A percentile compares a stretch with the other conserved stretches of the same genome.
Evolutionary conservation across 2,888 invertebrate species (phyloP).

Genomic region (Platycheirus rosarum): DNA sequence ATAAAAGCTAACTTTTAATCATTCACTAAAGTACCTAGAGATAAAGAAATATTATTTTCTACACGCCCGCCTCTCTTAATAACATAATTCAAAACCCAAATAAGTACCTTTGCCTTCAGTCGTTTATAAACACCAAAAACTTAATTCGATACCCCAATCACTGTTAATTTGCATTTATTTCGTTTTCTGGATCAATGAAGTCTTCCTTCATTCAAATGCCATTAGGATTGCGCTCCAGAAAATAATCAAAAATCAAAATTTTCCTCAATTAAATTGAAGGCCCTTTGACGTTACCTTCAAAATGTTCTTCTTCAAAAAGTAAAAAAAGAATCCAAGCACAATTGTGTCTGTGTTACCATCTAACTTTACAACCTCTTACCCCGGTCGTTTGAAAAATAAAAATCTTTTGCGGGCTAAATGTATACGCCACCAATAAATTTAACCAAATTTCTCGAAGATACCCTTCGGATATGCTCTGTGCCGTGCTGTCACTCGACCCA

Average conservation of each 20-base stretch:
- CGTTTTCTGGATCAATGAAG: constrained; percentile 33
- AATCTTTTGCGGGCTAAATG: constrained; percentile 49
- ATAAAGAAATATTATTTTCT: too few relatives aligned
- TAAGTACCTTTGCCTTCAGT: neutral
- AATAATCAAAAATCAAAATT: constrained; percentile 56
- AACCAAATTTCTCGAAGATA: constrained; percentile 67
- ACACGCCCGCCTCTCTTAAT: too few relatives aligned
- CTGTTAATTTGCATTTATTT: constrained; percentile 48
- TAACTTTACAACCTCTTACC: neutral
- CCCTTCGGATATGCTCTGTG: constrained; percentile 37
- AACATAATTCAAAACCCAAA: too few relatives aligned
- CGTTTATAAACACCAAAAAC: constrained; percentile 15
- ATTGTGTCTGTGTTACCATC: constrained; percentile 49
- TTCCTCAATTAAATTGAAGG: constrained; percentile 70
- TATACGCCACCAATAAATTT: constrained; percentile 70
- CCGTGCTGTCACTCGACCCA: constrained; percentile 58
- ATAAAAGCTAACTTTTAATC: too few relatives aligned
- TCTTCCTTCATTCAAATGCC: constrained; percentile 41
- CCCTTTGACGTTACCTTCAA: constrained; percentile 58
- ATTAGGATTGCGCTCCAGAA: constrained; percentile 43
- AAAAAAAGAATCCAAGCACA: constrained; percentile 42
- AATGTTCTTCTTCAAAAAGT: constrained; percentile 5
- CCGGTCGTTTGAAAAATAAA: neutral
- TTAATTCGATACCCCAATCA: constrained; percentile 56
- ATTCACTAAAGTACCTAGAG: too few relatives aligned